Evolutionary conservation across 2,888 invertebrate genomes (phyloP).

Genomic region (Copidosoma aretas): DNA sequence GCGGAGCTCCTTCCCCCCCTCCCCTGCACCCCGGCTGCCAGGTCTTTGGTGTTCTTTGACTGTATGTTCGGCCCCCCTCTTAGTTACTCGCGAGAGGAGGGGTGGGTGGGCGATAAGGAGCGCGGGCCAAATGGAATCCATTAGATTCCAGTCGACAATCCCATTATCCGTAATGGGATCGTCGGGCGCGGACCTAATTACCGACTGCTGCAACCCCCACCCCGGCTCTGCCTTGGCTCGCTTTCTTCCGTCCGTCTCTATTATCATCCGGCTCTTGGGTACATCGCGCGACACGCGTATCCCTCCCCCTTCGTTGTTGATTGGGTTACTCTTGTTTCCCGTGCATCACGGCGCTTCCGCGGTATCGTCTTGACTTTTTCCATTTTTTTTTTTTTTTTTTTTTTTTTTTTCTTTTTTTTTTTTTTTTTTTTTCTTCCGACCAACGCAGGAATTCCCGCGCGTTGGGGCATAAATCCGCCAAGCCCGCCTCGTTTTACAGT

Average conservation of each 20-base stretch:
- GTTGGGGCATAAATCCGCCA: too few species aligned
- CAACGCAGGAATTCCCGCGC: too few species aligned
- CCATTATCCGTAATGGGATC: conserved; percentile 42
- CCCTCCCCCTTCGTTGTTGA: too few species aligned
- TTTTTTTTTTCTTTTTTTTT: too few species aligned
- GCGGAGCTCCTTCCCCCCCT: neutral
- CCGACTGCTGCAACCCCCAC: conserved; percentile 11
- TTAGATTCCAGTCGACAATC: conserved; percentile 41
- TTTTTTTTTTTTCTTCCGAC: too few species aligned
- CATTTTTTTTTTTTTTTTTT: too few species aligned
- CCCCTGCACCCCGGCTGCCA: neutral
- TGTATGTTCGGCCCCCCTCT: neutral
- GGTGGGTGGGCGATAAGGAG: neutral
- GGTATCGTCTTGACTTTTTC: too few species aligned
- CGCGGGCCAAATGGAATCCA: conserved; percentile 34
- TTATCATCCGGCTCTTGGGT: neutral
- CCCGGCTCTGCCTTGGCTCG: neutral
- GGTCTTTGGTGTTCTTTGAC: conserved; percentile 6
- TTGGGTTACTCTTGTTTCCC: too few species aligned
- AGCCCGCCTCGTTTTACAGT: too few species aligned
- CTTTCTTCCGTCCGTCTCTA: neutral
- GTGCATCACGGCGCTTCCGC: too few species aligned
- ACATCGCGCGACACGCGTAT: neutral
- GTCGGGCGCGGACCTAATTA: conserved; percentile 36
- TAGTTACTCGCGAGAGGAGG: neutral